These are phyloP conservation scores for Folsomia manolachei DNA, from an alignment of 2,888 invertebrate species.

Conservation along the genomic window DNA sequence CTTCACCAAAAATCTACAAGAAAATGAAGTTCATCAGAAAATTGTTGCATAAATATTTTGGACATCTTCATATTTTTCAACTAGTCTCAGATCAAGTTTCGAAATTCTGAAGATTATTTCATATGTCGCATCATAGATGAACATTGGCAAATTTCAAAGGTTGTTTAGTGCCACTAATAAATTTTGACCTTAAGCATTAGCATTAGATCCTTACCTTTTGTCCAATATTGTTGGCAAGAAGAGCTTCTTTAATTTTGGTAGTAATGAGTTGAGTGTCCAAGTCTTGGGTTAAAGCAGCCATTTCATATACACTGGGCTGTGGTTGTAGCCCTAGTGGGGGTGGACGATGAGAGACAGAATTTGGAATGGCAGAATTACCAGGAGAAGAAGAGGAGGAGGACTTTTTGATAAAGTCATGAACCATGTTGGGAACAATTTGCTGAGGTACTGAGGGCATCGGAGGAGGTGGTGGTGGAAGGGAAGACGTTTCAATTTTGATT, in stretches of 20 bases:
- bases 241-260: conserved; percentile 93
- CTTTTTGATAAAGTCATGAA: conserved; percentile 43
- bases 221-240: conserved; percentile 94
- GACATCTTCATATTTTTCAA: too few species aligned
- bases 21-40: too few species aligned
- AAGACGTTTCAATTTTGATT: conserved; percentile 51
- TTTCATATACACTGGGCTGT: conserved; percentile 94
- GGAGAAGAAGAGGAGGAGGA: conserved; percentile 38
- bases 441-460: conserved; percentile 64
- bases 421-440: conserved; percentile 40
- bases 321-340: conserved; percentile 46
- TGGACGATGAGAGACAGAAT: conserved; percentile 38
- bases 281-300: conserved; percentile 94
- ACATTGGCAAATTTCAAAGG: too few species aligned
- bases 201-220: conserved; percentile 68
- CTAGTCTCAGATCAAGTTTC: too few species aligned
- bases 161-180: too few species aligned
- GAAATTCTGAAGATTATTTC: background rate
- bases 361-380: conserved; percentile 41
- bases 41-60: too few species aligned
- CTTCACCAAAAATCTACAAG: conserved; percentile 87
- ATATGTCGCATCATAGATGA: too few species aligned
- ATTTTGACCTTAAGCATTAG: too few species aligned
- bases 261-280: conserved; percentile 95
- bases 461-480: conserved; percentile 60